phyloP scores from a whole-genome alignment of 2,113 vertebrate species.

The Dicentrarchus labrax region DNA sequence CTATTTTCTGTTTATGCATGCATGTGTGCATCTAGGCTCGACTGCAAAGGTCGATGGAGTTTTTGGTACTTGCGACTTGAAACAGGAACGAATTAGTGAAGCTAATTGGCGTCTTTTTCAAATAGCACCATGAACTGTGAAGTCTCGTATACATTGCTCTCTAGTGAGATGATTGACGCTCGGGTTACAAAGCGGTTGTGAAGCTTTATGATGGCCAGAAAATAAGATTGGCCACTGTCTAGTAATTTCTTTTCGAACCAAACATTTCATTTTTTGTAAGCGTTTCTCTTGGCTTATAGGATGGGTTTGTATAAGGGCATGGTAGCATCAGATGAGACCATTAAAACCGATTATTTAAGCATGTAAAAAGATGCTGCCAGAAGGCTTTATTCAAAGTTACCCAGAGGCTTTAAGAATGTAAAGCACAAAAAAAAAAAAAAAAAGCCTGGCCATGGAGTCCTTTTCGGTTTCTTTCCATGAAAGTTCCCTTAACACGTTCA shows the following conservation, averaged over 20 bases:
- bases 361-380: not conserved
- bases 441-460: no score
- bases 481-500: not conserved
- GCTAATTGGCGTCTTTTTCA: not conserved
- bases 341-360: not conserved
- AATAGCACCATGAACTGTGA: not conserved
- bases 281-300: not conserved
- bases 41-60: not conserved
- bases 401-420: not conserved
- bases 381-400: not conserved
- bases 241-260: not conserved
- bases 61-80: slow-evolving; percentile 3
- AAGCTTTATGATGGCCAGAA: not conserved
- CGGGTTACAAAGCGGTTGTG: not conserved
- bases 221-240: not conserved
- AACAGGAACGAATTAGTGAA: not conserved
- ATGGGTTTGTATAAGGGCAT: not conserved
- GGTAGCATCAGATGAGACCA: not conserved
- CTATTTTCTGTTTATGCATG: slow-evolving; percentile 18
- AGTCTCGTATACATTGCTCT: not conserved
- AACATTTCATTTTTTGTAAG: not conserved
- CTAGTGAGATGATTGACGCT: not conserved
- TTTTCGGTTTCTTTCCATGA: not conserved
- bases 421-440: not conserved
- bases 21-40: not conserved